Percentiles rank a stretch among this genome's conserved stretches.
Conservation (phyloP, 2,888 invertebrate genomes). For the Luperina testacea region DNA sequence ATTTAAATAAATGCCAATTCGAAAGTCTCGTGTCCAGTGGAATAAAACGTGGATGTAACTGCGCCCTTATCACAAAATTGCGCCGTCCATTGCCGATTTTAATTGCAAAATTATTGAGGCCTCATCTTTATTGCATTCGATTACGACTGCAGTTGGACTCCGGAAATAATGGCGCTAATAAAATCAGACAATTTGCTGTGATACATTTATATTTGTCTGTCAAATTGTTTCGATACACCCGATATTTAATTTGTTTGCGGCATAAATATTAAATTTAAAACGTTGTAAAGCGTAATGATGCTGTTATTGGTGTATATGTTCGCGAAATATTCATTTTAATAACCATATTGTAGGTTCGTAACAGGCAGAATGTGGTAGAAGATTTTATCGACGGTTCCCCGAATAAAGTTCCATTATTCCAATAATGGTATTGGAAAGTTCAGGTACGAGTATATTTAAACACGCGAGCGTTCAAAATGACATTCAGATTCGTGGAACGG, state of each 20-base stretch:
- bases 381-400: constrained; percentile 42
- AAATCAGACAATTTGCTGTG: constrained; percentile 53
- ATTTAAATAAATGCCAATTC: constrained; percentile 33
- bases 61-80: constrained; percentile 52
- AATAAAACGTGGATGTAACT: constrained; percentile 31
- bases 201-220: constrained; percentile 41
- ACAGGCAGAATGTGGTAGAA: constrained; percentile 11
- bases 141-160: constrained; percentile 46
- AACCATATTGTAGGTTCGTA: constrained; percentile 24
- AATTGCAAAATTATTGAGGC: constrained; percentile 73
- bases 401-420: constrained; percentile 38
- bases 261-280: constrained; percentile 54
- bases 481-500: constrained; percentile 32
- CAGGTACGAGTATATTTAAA: constrained; percentile 38
- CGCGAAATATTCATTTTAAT: constrained; percentile 43
- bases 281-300: constrained; percentile 39
- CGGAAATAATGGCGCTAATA: constrained; percentile 60
- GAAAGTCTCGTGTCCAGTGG: constrained; percentile 5
- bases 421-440: constrained; percentile 19
- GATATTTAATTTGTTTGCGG: constrained; percentile 47
- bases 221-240: constrained; percentile 57
- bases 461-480: constrained; percentile 36
- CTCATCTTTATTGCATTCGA: constrained; percentile 61
- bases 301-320: constrained; percentile 29
- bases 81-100: constrained; percentile 65